Evolutionary conservation across 2,888 invertebrate species (phyloP), one percentile per base, ranked within the genome.

Genomic region (Therioaphis trifolii): DNA sequence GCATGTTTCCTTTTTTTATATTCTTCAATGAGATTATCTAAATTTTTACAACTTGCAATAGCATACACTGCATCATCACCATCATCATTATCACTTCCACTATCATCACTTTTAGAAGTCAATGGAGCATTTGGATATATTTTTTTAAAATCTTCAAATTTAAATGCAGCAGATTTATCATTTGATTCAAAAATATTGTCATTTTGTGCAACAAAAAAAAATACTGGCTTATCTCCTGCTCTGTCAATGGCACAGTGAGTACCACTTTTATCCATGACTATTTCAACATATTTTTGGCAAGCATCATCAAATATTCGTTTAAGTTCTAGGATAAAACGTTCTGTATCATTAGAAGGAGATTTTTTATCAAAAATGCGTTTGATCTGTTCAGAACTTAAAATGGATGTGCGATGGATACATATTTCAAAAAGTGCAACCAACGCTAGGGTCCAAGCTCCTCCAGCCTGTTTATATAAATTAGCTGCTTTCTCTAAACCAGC

Each of bases 401-500:
- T 2, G 4, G 35, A 52, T 72, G 94, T 92, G 46, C 94, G 93
- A 86, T 92, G 92, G 61, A 96, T 90, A 88, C 95, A 95, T 85
- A 96, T 91, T 88, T 97, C 96, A 52, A 97, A 94, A 61, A 97
- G 89, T 0, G 96, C 93, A 85, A 96, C 94, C 77, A 95, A 93
- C 89, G 95, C 94, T 27, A 97, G 94, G 61, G 96, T 94, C 93
- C 96, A 96, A 0, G 96, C 94, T 0, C 96, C 95, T 49, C 96
- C 96, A 14, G 96, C 95, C 89, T 97, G 97, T 85, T 94, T 94
- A 88, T 96, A 96, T n/a, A 96, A 90, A 89, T 96, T 96, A 1
- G 96, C 96, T 5, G 96, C 95, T 87, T 94, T 92, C 85, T 94
- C 94, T 85, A 96, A 91, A 87, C 94, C 94, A 0, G 95, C 95